A percentile compares a stretch with the other conserved stretches of the same genome.
Evolutionary conservation across 1,140 invertebrate species (phyloP).

Genomic region (Drosophila truncata): DNA sequence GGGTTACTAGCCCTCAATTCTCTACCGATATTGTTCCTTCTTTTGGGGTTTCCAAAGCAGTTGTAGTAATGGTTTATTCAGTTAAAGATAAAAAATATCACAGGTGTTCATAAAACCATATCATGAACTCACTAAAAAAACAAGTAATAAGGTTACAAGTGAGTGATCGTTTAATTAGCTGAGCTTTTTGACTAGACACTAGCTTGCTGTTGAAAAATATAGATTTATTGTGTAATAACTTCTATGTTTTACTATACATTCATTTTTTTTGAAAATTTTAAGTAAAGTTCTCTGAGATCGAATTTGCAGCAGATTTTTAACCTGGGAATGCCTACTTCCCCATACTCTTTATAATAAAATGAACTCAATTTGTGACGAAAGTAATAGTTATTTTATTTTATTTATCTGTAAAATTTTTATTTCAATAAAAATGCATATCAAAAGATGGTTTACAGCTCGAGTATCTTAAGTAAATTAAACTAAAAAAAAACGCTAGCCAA

Average conservation of each 20-base stretch:
- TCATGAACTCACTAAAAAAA: background rate
- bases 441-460: constrained; percentile 29
- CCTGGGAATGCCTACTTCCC: no score
- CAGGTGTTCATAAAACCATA: constrained; percentile 1
- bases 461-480: constrained; percentile 33
- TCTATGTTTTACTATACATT: no score
- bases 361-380: constrained; percentile 4
- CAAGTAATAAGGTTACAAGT: background rate
- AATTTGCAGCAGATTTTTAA: no score
- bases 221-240: no score
- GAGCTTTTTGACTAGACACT: no score
- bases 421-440: constrained; percentile 29
- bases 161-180: background rate
- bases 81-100: background rate
- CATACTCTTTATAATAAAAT: background rate
- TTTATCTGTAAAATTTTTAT: constrained; percentile 11
- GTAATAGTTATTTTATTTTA: background rate
- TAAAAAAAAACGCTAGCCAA: constrained; percentile 28
- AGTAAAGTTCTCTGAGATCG: no score
- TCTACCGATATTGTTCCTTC: background rate
- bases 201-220: no score
- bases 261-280: no score
- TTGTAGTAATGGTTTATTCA: background rate
- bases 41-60: background rate
- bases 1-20: background rate